Conservation (phyloP, 2,113 vertebrate genomes). For the Pachycephala philippinensis region DNA sequence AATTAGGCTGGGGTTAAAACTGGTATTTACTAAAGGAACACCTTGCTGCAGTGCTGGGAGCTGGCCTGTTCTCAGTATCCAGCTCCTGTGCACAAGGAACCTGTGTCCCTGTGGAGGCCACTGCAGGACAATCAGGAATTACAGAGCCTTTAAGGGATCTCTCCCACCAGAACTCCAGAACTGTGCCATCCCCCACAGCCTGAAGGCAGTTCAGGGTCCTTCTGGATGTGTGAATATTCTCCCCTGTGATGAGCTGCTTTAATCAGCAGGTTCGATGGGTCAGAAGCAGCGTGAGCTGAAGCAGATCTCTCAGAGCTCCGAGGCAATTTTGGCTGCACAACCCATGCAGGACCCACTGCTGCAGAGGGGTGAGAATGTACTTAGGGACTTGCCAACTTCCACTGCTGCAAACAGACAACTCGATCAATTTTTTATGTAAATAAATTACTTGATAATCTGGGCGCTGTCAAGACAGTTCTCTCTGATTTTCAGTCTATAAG, state of each 20-base stretch:
- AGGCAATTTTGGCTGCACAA: neutral
- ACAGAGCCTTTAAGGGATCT: fast-evolving
- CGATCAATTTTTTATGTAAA: neutral
- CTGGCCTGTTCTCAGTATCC: neutral
- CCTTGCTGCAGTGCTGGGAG: neutral
- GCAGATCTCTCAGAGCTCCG: neutral
- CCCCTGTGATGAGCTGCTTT: fast-evolving
- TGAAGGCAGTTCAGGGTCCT: neutral
- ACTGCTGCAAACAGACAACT: neutral
- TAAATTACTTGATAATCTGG: neutral
- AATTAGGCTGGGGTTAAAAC: neutral
- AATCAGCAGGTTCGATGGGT: neutral
- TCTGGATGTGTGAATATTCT: neutral
- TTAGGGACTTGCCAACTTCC: neutral
- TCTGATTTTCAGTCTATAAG: neutral
- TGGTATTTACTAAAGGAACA: neutral
- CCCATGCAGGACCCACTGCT: neutral
- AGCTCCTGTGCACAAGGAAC: neutral
- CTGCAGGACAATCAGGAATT: neutral
- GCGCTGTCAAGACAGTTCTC: neutral
- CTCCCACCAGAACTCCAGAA: neutral
- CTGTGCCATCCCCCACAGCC: fast-evolving
- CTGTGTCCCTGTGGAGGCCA: neutral
- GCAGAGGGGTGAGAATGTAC: neutral
- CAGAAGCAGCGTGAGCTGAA: neutral